Conservation (phyloP, 2,113 vertebrate genomes). For the Nicator chloris region DNA sequence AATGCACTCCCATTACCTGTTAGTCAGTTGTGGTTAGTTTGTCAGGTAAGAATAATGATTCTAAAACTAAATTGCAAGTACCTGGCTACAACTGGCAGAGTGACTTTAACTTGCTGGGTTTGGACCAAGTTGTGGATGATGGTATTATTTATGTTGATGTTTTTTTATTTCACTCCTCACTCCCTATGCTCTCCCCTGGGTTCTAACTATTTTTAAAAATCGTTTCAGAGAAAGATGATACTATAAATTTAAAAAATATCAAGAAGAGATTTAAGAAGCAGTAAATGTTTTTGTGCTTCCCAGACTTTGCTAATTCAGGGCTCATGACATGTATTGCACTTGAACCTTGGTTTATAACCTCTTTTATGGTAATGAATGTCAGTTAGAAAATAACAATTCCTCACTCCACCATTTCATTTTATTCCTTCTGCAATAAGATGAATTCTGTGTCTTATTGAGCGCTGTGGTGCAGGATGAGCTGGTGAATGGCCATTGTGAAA, state of each 20-base stretch:
- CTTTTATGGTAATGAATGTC: neutral
- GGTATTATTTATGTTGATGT: neutral
- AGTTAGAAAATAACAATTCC: neutral
- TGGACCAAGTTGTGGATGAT: neutral
- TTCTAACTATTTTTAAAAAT: neutral
- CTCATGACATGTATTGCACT: neutral
- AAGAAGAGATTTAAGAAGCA: neutral
- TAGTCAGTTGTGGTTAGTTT: neutral
- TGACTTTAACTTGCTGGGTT: neutral
- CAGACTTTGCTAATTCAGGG: neutral
- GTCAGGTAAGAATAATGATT: neutral
- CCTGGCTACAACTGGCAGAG: neutral
- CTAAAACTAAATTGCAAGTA: neutral
- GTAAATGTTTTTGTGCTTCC: neutral
- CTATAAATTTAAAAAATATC: neutral
- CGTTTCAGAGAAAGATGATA: neutral
- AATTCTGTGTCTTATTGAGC: neutral
- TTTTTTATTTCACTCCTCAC: neutral
- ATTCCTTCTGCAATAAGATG: neutral
- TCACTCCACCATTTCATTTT: neutral
- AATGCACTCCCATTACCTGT: accelerated
- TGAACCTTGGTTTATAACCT: neutral
- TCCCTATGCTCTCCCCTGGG: accelerated
- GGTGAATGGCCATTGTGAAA: neutral
- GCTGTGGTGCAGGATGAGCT: neutral